A percentile compares a stretch with the other conserved stretches of the same genome.
phyloP scores from a whole-genome alignment of 2,113 vertebrate species.

The Rostratula benghalensis region DNA sequence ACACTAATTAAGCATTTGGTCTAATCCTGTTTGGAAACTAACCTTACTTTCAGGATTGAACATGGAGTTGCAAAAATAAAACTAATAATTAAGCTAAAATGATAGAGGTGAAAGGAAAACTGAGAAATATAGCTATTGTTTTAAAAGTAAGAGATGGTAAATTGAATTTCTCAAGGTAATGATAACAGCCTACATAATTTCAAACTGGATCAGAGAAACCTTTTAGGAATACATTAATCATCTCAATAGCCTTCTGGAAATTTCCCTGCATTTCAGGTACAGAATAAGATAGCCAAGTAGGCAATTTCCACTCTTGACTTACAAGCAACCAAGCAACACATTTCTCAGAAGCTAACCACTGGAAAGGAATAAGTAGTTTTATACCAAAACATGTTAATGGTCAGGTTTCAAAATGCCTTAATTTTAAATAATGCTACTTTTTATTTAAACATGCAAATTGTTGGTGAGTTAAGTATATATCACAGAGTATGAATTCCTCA shows the following conservation, averaged over 20 bases:
- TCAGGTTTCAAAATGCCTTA: conserved; percentile 15
- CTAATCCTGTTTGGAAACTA: neutral
- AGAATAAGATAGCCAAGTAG: neutral
- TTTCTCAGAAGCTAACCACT: neutral
- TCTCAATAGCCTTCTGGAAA: neutral
- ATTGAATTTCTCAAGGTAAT: neutral
- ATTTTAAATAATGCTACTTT: neutral
- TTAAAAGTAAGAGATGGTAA: neutral
- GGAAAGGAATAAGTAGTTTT: neutral
- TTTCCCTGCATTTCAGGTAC: neutral
- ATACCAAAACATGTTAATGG: neutral
- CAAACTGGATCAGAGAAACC: neutral
- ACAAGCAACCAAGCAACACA: neutral
- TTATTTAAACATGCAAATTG: conserved; percentile 20
- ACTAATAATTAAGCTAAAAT: neutral
- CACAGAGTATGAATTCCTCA: conserved; percentile 2
- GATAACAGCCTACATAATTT: neutral
- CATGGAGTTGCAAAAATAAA: neutral
- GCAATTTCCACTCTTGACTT: neutral
- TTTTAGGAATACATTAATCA: neutral
- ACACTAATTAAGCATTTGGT: neutral
- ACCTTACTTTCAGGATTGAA: neutral
- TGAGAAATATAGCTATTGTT: neutral
- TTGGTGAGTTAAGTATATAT: neutral
- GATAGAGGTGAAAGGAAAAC: neutral